Percentiles rank a stretch among this genome's conserved stretches.
These are phyloP conservation scores for Formica exsecta DNA, from an alignment of 1,140 invertebrate species.

Conservation along the genomic window DNA sequence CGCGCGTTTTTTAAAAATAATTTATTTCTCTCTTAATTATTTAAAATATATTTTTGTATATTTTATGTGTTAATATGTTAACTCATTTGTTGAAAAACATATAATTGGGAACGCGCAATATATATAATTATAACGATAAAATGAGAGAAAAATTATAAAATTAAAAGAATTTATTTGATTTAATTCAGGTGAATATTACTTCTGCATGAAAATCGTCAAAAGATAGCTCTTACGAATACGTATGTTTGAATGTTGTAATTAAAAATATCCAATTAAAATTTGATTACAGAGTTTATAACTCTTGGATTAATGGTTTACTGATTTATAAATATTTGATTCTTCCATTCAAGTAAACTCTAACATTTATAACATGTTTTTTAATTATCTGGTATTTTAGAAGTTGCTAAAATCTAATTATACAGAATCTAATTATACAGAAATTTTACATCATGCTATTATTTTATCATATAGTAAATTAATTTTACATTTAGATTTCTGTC, in stretches of 20 bases:
- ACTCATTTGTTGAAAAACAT: not conserved
- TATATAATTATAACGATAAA: slow-evolving; percentile 15
- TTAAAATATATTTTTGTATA: not conserved
- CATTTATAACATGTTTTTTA: not conserved
- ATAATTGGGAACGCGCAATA: not conserved
- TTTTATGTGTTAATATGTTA: not conserved
- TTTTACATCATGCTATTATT: not conserved
- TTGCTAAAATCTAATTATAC: not conserved
- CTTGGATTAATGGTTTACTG: not conserved
- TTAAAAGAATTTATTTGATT: not conserved
- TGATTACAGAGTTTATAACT: not conserved
- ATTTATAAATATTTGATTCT: not conserved
- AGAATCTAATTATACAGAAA: not conserved
- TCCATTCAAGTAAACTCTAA: not conserved
- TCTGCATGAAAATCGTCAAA: not conserved
- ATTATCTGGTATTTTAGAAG: not conserved
- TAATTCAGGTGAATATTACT: not conserved
- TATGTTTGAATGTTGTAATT: slow-evolving; percentile 25
- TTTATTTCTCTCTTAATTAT: not conserved
- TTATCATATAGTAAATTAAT: not conserved
- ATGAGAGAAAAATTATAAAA: not conserved
- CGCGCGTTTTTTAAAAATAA: not conserved
- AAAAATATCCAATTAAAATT: not conserved
- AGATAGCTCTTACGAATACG: not conserved
- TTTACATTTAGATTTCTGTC: not conserved